Conservation (phyloP, 1,140 invertebrate species). For the Notospermus geniculatus region DNA sequence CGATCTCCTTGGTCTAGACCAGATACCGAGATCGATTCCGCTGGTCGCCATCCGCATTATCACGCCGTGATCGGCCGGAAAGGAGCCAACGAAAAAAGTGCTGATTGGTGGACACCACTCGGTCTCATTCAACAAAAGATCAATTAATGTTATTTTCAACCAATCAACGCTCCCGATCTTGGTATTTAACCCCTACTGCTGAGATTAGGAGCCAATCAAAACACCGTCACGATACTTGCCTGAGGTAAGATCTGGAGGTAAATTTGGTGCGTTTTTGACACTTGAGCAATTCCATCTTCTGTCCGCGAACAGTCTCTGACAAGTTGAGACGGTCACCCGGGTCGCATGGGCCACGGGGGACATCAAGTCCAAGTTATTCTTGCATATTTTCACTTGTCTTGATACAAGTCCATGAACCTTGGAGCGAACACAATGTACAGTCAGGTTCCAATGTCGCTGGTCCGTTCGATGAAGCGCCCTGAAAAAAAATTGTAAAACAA, state of each 20-base stretch:
- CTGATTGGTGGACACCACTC: too few species aligned
- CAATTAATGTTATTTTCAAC: too few species aligned
- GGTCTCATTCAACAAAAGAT: too few species aligned
- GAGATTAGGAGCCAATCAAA: too few species aligned
- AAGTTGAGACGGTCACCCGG: conserved; percentile 65
- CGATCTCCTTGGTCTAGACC: too few species aligned
- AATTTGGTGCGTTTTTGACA: conserved; percentile 71
- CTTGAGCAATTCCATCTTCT: conserved; percentile 82
- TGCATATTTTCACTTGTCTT: conserved; percentile 3
- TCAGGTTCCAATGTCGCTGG: conserved; percentile 7
- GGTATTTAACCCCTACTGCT: too few species aligned
- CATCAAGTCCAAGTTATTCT: conserved; percentile 6
- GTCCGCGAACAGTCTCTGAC: conserved; percentile 67
- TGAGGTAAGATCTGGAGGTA: conserved; percentile 72
- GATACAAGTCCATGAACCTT: conserved; percentile 1
- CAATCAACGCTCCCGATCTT: too few species aligned
- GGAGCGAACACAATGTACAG: conserved; percentile 2
- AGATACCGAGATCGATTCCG: too few species aligned
- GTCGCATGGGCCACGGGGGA: conserved; percentile 69
- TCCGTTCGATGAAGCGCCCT: not conserved
- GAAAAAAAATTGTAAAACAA: too few species aligned
- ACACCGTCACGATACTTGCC: conserved; percentile 58
- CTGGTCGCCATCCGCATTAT: too few species aligned
- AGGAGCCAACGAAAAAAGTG: too few species aligned
- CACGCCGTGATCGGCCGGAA: too few species aligned